These are phyloP conservation scores for Corticium candelabrum DNA, from an alignment of 37 sponge, comb jelly and placozoan genomes.

Conservation along the genomic window DNA sequence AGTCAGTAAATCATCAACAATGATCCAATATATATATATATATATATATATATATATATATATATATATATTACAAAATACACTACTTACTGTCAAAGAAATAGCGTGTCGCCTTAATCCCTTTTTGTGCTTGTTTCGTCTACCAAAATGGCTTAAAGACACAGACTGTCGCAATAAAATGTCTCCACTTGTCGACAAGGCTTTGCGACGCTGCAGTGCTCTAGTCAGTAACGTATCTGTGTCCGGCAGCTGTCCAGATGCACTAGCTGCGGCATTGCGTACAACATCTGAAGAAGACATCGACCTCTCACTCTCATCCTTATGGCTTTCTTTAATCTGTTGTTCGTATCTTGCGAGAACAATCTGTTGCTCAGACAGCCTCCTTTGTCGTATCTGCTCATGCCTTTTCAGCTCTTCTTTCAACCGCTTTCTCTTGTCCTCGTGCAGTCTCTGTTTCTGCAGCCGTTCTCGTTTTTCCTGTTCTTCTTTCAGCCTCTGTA, in stretches of 20 bases:
- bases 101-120: neutral
- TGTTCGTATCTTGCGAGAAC: neutral
- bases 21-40: no score
- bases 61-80: no score
- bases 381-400: neutral
- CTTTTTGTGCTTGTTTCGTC: no score
- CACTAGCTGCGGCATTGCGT: neutral
- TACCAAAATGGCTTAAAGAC: no score
- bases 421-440: constrained; percentile 21
- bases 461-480: neutral
- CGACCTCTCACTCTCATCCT: no score
- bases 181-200: no score
- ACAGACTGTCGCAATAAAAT: no score
- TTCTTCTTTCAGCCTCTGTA: neutral
- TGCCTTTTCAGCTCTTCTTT: constrained; percentile 23
- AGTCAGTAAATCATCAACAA: no score
- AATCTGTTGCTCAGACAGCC: neutral
- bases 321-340: neutral
- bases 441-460: constrained; percentile 34
- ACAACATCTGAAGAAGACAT: neutral
- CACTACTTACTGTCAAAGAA: neutral
- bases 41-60: no score
- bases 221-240: no score
- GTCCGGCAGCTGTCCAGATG: no score
- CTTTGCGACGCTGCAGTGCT: no score